Percentiles rank a stretch among this genome's conserved stretches.
Evolutionary conservation across 2,888 invertebrate species (phyloP).

Genomic region (Timema cristinae): DNA sequence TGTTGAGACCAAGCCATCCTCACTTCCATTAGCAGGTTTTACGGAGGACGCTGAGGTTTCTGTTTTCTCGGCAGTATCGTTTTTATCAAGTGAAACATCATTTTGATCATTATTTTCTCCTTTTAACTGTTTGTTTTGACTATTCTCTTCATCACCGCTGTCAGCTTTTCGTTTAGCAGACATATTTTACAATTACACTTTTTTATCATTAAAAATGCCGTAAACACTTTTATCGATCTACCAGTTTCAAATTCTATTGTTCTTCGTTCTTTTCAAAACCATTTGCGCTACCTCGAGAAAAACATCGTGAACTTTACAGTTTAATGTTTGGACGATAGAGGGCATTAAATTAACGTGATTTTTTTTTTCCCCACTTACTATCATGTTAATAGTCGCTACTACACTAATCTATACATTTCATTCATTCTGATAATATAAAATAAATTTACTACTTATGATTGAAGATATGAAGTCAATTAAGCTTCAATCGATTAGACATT

Average conservation of each 20-base stretch:
- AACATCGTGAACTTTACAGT: constrained; percentile 21
- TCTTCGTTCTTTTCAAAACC: constrained; percentile 18
- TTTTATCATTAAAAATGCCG: constrained; percentile 25
- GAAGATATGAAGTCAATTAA: too few species aligned
- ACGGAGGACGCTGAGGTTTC: constrained; percentile 14
- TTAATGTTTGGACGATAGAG: constrained; percentile 17
- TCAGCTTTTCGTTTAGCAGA: constrained; percentile 33
- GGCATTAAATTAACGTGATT: not conserved
- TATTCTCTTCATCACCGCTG: constrained; percentile 24
- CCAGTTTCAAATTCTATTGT: constrained; percentile 25
- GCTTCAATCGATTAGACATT: too few species aligned
- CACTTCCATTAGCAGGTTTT: constrained; percentile 11
- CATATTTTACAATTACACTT: constrained; percentile 27
- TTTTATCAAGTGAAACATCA: constrained; percentile 3
- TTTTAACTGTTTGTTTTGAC: constrained; percentile 28
- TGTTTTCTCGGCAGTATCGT: constrained; percentile 18
- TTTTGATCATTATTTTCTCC: constrained; percentile 25
- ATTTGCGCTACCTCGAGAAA: constrained; percentile 26
- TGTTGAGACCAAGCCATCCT: constrained; percentile 1
- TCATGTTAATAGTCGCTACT: too few species aligned
- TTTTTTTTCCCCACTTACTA: too few species aligned
- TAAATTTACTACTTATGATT: too few species aligned
- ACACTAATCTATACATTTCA: too few species aligned
- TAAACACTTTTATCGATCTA: constrained; percentile 30
- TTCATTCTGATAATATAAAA: too few species aligned